Percentiles rank a stretch among this genome's conserved stretches.
Evolutionary conservation across 2,797 vertebrate genomes (phyloP).

Genomic region (Micrastur ruficollis): DNA sequence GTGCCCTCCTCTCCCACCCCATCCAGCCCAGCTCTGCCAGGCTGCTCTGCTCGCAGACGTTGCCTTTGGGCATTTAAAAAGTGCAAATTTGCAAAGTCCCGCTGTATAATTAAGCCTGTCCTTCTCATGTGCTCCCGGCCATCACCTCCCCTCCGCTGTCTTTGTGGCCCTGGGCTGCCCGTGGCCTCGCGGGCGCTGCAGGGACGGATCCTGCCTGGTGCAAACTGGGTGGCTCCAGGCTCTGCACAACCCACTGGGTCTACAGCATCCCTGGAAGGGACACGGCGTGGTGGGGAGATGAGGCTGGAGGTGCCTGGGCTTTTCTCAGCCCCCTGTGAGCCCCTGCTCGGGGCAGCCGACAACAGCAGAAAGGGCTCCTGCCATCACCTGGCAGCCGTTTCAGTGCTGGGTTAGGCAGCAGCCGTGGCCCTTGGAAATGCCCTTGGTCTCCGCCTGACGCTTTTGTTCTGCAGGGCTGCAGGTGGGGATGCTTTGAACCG

Average conservation of each 20-base stretch:
- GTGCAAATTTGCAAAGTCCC: not conserved
- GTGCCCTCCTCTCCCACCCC: not conserved
- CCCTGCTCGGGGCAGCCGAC: not conserved
- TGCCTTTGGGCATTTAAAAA: rapidly evolving
- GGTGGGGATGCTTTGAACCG: constrained; percentile 20
- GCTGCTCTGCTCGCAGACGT: rapidly evolving
- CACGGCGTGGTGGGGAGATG: rapidly evolving
- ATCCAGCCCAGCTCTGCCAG: not conserved
- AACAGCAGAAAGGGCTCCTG: not conserved
- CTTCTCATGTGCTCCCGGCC: rapidly evolving
- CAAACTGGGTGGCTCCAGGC: not conserved
- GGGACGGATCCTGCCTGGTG: not conserved
- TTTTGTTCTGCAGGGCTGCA: not conserved
- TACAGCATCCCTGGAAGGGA: not conserved
- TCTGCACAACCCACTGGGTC: rapidly evolving
- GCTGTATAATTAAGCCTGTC: not conserved
- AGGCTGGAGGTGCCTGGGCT: not conserved
- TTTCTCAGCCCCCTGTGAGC: not conserved
- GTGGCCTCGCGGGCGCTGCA: rapidly evolving
- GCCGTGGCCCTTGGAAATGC: not conserved
- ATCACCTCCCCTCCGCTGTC: rapidly evolving
- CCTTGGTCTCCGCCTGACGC: not conserved
- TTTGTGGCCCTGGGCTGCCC: rapidly evolving
- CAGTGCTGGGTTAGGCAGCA: not conserved
- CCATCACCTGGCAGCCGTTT: not conserved